Evolutionary conservation across 2,888 invertebrate genomes (phyloP).

Genomic region (Latheticus oryzae): DNA sequence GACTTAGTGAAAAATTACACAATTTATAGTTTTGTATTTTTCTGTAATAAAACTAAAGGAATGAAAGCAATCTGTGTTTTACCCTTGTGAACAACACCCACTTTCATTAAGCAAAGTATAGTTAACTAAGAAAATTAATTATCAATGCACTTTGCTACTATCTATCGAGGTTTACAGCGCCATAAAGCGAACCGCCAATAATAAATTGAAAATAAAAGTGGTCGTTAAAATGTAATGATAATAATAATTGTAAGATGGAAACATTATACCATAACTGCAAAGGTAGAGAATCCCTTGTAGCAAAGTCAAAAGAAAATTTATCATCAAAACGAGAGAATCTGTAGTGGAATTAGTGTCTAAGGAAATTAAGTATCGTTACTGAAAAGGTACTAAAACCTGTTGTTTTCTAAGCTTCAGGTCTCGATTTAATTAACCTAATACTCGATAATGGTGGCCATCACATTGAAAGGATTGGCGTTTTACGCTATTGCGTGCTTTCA

Average conservation of each 20-base stretch:
- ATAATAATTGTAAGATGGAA: conserved; percentile 35
- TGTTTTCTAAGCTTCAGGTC: conserved; percentile 38
- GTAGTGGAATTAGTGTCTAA: conserved; percentile 36
- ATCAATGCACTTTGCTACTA: conserved; percentile 37
- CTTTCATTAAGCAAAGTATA: conserved; percentile 13
- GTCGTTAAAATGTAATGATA: conserved; percentile 35
- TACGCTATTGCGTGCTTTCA: conserved; percentile 27
- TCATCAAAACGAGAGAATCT: conserved; percentile 22
- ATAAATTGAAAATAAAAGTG: conserved; percentile 36
- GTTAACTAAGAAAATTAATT: conserved; percentile 19
- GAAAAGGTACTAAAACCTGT: conserved; percentile 37
- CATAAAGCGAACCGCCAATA: conserved; percentile 37
- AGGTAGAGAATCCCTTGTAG: conserved; percentile 38
- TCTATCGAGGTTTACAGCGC: conserved; percentile 36
- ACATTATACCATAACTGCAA: conserved; percentile 35
- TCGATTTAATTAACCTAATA: conserved; percentile 39
- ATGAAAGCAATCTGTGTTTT: background rate
- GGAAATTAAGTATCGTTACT: conserved; percentile 37
- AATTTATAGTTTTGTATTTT: no score
- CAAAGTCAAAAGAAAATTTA: conserved; percentile 38
- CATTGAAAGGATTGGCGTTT: conserved; percentile 33
- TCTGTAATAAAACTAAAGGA: background rate
- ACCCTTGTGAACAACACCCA: conserved; percentile 15
- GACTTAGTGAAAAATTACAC: no score
- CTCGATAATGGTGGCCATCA: conserved; percentile 37